Evolutionary conservation across 2,888 invertebrate genomes (phyloP).

Genomic region (Colletes collaris): DNA sequence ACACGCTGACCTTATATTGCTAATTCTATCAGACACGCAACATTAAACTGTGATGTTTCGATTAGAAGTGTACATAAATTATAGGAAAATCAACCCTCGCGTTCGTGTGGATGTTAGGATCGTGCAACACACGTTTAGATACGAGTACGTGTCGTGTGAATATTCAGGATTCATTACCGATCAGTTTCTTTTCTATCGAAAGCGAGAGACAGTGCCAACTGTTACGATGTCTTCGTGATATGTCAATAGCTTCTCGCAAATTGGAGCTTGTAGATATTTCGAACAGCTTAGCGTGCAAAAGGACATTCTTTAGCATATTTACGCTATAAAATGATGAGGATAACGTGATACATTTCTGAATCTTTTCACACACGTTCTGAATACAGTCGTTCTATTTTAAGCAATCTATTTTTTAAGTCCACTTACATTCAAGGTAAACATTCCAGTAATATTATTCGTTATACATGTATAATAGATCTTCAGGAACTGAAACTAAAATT

Average conservation of each 20-base stretch:
- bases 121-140: background rate
- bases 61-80: slow-evolving; percentile 37
- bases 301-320: slow-evolving; percentile 58
- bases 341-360: too few species aligned
- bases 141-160: slow-evolving; percentile 4
- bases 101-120: slow-evolving; percentile 10
- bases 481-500: too few species aligned
- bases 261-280: slow-evolving; percentile 17
- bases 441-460: too few species aligned
- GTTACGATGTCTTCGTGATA: slow-evolving; percentile 54
- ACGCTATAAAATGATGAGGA: slow-evolving; percentile 24
- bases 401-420: too few species aligned
- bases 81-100: slow-evolving; percentile 24
- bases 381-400: too few species aligned
- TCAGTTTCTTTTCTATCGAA: slow-evolving; percentile 18
- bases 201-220: slow-evolving; percentile 8
- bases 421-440: too few species aligned
- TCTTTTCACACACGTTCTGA: too few species aligned
- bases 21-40: slow-evolving; percentile 35
- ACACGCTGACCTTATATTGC: slow-evolving; percentile 37
- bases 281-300: slow-evolving; percentile 39
- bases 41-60: slow-evolving; percentile 31
- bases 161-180: slow-evolving; percentile 26
- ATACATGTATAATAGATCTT: too few species aligned
- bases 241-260: slow-evolving; percentile 34